Conservation (phyloP, 2,888 invertebrate genomes). For the Mystacides longicornis region DNA sequence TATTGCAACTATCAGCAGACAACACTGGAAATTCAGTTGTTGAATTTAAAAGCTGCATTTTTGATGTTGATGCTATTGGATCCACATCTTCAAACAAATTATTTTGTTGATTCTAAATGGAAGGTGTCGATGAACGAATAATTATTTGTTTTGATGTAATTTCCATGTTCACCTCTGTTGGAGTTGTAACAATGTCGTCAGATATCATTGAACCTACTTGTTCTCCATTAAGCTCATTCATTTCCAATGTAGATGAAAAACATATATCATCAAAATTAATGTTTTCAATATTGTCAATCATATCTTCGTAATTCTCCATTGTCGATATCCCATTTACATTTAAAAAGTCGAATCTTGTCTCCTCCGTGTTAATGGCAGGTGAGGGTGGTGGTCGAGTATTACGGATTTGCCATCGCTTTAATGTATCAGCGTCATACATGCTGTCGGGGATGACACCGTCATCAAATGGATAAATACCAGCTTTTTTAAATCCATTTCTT, state of each 20-base stretch:
- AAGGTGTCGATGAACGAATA: background rate
- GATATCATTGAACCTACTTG: slow-evolving; percentile 1
- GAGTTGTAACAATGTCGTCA: background rate
- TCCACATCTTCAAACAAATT: background rate
- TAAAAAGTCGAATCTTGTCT: background rate
- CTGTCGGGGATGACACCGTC: background rate
- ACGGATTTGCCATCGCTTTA: background rate
- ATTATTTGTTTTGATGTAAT: background rate
- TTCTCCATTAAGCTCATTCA: background rate
- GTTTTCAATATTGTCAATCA: slow-evolving; percentile 3
- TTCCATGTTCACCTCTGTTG: background rate
- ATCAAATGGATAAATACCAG: slow-evolving; percentile 28
- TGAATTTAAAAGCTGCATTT: background rate
- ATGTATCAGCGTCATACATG: background rate
- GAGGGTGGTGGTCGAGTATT: background rate
- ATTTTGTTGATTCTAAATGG: background rate
- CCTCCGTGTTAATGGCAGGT: background rate
- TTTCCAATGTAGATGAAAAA: background rate
- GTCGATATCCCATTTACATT: slow-evolving; percentile 2
- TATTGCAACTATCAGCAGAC: background rate
- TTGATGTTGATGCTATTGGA: slow-evolving; percentile 1
- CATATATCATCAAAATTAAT: background rate
- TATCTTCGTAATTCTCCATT: background rate
- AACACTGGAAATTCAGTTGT: background rate
- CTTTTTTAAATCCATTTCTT: slow-evolving; percentile 28